Percentiles rank a stretch among this genome's conserved stretches.
Conservation (phyloP, 2,113 vertebrate species). For the Oreotrochilus melanogaster region DNA sequence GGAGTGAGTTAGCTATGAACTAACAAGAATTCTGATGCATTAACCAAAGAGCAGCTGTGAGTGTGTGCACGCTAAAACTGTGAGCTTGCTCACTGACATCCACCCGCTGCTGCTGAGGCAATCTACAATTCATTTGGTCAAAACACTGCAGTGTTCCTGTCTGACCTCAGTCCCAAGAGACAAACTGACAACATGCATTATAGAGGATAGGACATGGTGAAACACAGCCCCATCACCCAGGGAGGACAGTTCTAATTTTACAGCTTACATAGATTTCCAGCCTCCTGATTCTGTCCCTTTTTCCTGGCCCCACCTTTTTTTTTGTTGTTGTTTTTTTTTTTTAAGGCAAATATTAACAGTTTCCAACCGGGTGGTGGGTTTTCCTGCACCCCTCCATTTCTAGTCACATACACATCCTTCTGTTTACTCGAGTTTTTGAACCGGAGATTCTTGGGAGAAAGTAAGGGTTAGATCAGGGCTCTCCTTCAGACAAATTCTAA, state of each 20-base stretch:
- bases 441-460: background rate
- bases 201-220: background rate
- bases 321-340: background rate
- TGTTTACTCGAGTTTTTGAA: background rate
- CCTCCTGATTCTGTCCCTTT: background rate
- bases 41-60: background rate
- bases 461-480: background rate
- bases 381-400: background rate
- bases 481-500: background rate
- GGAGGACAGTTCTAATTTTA: background rate
- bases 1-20: background rate
- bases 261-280: background rate
- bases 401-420: background rate
- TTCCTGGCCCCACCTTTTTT: too few species aligned
- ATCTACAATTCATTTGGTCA: background rate
- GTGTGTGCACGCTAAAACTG: background rate
- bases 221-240: background rate
- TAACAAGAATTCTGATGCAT: background rate
- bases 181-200: background rate
- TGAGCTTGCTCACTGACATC: background rate
- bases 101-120: background rate
- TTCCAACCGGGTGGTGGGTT: accelerated
- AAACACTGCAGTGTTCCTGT: background rate
- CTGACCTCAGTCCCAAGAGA: background rate
- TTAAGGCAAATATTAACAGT: background rate